Evolutionary conservation across 1,140 invertebrate genomes (phyloP).

Genomic region (Laupala kohalensis): DNA sequence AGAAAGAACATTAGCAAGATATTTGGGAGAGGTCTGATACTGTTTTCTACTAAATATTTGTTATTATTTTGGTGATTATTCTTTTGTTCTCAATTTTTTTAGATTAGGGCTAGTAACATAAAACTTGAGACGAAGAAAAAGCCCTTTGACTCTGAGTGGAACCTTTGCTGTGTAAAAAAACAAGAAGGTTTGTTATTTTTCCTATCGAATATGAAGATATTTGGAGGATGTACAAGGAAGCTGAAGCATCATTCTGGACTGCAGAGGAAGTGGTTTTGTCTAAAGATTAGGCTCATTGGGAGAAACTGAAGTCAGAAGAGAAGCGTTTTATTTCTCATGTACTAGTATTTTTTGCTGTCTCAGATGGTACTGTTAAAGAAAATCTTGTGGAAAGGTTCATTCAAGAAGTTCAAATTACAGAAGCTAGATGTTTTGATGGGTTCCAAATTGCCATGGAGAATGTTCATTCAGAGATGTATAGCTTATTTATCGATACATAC

Average conservation of each 20-base stretch:
- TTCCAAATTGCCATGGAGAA: constrained; percentile 99
- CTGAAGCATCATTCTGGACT: constrained; percentile 61
- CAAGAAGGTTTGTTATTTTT: constrained; percentile 50
- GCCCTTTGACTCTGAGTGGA: constrained; percentile 26
- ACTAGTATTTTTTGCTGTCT: constrained; percentile 97
- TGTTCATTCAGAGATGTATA: constrained; percentile 99
- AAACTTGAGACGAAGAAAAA: background rate
- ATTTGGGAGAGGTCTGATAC: too few species aligned
- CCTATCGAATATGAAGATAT: constrained; percentile 50
- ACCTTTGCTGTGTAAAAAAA: constrained; percentile 46
- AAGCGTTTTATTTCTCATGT: constrained; percentile 93
- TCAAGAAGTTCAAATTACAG: constrained; percentile 93
- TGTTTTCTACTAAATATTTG: too few species aligned
- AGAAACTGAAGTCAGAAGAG: constrained; percentile 70
- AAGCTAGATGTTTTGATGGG: constrained; percentile 96
- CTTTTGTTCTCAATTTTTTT: background rate
- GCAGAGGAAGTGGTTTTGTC: constrained; percentile 47
- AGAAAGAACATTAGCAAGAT: too few species aligned
- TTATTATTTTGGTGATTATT: background rate
- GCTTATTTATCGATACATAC: constrained; percentile 93
- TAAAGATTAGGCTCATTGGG: constrained; percentile 74
- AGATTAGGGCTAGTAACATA: background rate
- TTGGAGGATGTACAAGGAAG: constrained; percentile 60
- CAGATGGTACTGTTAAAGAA: constrained; percentile 99
- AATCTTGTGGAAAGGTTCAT: constrained; percentile 96